Percentiles rank a stretch among this genome's conserved stretches.
These are phyloP conservation scores for Eupeodes luniger DNA, from an alignment of 2,888 invertebrate genomes.

Conservation along the genomic window DNA sequence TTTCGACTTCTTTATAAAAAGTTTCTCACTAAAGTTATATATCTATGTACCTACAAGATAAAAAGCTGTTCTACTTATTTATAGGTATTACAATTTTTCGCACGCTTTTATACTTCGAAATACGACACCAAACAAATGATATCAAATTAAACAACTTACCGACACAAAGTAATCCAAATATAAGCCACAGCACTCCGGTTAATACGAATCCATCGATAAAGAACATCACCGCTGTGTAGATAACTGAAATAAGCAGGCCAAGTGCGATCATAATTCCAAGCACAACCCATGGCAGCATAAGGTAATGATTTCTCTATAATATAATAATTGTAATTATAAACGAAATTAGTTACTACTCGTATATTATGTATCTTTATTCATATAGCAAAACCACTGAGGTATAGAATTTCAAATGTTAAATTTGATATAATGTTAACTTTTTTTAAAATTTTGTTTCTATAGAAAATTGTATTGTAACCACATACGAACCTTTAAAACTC, in stretches of 20 bases:
- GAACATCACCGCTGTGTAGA: constrained; percentile 91
- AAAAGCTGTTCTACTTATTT: neutral
- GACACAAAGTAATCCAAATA: constrained; percentile 87
- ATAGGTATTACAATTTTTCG: constrained; percentile 24
- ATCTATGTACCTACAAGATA: neutral
- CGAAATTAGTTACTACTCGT: neutral
- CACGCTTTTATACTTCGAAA: constrained; percentile 37
- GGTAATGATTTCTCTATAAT: constrained; percentile 92
- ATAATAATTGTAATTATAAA: constrained; percentile 78
- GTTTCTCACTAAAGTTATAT: neutral
- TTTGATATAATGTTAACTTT: neutral
- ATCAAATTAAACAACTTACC: constrained; percentile 84
- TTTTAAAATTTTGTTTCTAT: neutral
- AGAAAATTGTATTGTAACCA: constrained; percentile 26
- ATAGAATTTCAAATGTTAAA: constrained; percentile 14
- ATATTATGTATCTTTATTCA: neutral
- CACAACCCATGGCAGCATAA: constrained; percentile 94
- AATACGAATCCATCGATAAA: constrained; percentile 87
- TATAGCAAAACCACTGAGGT: constrained; percentile 11
- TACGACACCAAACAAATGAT: constrained; percentile 32
- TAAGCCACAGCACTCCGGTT: constrained; percentile 86
- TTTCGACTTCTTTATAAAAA: neutral
- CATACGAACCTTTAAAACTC: constrained; percentile 91
- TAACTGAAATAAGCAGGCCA: constrained; percentile 90
- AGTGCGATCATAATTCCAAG: constrained; percentile 92